Evolutionary conservation across 2,113 vertebrate species (phyloP).

Genomic region (Camelus dromedarius): DNA sequence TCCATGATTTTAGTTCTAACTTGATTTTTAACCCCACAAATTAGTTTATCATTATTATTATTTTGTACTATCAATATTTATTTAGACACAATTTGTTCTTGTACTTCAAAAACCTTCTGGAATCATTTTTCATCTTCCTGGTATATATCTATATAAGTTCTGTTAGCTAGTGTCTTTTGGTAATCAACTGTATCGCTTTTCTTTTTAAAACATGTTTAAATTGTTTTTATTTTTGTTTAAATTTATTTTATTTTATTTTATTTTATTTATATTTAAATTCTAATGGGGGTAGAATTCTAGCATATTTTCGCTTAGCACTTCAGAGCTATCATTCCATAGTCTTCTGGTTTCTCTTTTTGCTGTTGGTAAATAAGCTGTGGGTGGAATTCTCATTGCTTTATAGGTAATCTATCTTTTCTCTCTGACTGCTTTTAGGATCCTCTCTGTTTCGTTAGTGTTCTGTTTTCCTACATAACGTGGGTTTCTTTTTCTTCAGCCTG

Average conservation of each 20-base stretch:
- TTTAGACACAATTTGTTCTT: not conserved
- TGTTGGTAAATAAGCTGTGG: not conserved
- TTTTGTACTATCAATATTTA: not conserved
- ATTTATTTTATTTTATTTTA: slow-evolving; percentile 53
- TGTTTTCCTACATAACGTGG: not conserved
- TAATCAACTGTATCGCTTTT: not conserved
- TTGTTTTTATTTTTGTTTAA: slow-evolving; percentile 35
- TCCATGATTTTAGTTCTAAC: not conserved
- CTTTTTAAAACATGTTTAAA: not conserved
- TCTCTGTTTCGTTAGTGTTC: slow-evolving; percentile 31
- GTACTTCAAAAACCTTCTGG: not conserved
- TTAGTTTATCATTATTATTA: not conserved
- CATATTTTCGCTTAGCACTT: not conserved
- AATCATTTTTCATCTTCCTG: slow-evolving; percentile 14
- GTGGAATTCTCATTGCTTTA: not conserved
- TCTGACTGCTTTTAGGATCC: not conserved
- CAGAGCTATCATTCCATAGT: not conserved
- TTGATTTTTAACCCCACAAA: not conserved
- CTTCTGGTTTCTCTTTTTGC: not conserved
- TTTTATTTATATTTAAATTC: slow-evolving; percentile 23
- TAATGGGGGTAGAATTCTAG: not conserved
- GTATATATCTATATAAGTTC: not conserved
- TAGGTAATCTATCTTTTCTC: not conserved
- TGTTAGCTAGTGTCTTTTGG: not conserved
- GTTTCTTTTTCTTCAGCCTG: not conserved